phyloP scores from a whole-genome alignment of 2,888 invertebrate species.

The Herminia tarsipennalis region DNA sequence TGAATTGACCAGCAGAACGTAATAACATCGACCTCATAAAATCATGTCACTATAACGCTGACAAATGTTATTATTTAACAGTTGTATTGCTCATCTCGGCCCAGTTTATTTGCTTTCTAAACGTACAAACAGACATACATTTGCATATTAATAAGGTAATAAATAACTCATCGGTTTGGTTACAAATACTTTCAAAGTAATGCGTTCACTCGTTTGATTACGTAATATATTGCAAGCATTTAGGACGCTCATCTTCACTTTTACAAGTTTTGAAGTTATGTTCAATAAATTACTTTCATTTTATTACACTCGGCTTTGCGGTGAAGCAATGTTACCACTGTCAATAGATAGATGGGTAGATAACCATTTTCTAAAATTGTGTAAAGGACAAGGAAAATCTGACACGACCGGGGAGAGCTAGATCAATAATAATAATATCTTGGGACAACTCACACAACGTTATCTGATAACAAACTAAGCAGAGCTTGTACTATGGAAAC shows the following conservation, averaged over 20 bases:
- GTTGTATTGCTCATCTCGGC: conserved; percentile 15
- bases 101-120: conserved; percentile 41
- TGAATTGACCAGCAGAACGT: too few relatives aligned
- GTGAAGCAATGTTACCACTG: too few relatives aligned
- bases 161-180: conserved; percentile 34
- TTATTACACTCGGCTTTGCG: too few relatives aligned
- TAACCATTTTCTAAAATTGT: too few relatives aligned
- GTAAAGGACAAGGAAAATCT: too few relatives aligned
- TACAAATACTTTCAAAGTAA: conserved; percentile 25
- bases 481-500: too few relatives aligned
- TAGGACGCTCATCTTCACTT: conserved; percentile 34
- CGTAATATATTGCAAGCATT: conserved; percentile 27
- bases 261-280: conserved; percentile 19
- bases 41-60: conserved; percentile 1
- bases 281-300: conserved; percentile 12
- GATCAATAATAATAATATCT: too few relatives aligned
- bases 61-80: conserved; percentile 9
- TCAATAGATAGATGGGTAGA: too few relatives aligned
- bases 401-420: too few relatives aligned
- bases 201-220: conserved; percentile 29
- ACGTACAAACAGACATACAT: conserved; percentile 33
- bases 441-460: too few relatives aligned
- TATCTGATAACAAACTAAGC: too few relatives aligned
- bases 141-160: conserved; percentile 43
- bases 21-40: too few relatives aligned